phyloP scores from a whole-genome alignment of 2,113 vertebrate genomes.

The Harpagus bidentatus region DNA sequence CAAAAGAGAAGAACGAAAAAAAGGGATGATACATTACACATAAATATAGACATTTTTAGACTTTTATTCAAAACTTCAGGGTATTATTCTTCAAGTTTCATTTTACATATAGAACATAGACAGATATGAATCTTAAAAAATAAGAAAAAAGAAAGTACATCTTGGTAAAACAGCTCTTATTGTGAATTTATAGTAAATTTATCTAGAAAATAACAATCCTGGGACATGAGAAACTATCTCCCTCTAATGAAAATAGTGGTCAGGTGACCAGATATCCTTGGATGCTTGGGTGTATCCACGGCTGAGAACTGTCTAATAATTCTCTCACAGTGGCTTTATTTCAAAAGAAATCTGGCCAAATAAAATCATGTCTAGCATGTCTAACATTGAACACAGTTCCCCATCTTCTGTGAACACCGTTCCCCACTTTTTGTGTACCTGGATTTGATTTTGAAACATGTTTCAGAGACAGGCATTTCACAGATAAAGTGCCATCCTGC shows the following conservation, averaged over 20 bases:
- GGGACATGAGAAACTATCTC: background rate
- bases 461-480: background rate
- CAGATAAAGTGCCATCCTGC: background rate
- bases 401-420: background rate
- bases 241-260: background rate
- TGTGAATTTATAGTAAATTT: background rate
- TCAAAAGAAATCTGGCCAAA: background rate
- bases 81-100: background rate
- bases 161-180: background rate
- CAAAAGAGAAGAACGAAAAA: background rate
- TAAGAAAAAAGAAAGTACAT: background rate
- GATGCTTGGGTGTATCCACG: background rate
- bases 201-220: background rate
- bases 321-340: background rate
- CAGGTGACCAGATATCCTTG: background rate
- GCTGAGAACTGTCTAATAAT: background rate
- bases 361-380: background rate
- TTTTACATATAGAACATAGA: background rate
- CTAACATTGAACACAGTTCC: background rate
- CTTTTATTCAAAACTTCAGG: background rate
- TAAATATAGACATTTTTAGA: background rate
- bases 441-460: background rate
- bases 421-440: background rate
- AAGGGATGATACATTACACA: background rate
- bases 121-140: background rate